Evolutionary conservation across 2,888 invertebrate genomes (phyloP).

Genomic region (Amblyteles armatorius): DNA sequence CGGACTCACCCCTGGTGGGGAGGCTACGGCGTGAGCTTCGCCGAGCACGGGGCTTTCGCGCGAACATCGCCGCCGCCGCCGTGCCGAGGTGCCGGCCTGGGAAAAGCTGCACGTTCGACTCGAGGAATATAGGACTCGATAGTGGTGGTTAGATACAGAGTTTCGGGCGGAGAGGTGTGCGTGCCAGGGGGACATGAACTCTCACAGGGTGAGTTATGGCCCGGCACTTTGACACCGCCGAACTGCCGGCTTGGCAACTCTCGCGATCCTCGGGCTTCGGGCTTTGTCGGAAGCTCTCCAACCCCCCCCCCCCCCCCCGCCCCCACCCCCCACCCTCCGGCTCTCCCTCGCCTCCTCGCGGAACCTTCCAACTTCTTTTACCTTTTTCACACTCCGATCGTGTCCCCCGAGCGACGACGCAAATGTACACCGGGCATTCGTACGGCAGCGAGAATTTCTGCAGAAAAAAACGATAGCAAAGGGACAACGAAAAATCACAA

Average conservation of each 20-base stretch:
- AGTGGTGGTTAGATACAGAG: constrained; percentile 59
- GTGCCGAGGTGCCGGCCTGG: constrained; percentile 8
- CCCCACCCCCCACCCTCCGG: background rate
- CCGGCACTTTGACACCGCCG: constrained; percentile 78
- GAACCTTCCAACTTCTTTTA: background rate
- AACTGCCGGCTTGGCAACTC: constrained; percentile 68
- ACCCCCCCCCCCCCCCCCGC: constrained; percentile 10
- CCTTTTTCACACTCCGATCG: constrained; percentile 13
- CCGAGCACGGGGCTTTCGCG: constrained; percentile 30
- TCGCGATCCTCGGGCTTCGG: constrained; percentile 41
- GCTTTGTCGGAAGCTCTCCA: constrained; percentile 44
- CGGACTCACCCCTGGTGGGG: constrained; percentile 25
- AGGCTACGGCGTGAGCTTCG: constrained; percentile 43
- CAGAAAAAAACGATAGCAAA: background rate
- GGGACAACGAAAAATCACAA: constrained; percentile 42
- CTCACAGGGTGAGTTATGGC: constrained; percentile 78
- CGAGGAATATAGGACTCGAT: constrained; percentile 25
- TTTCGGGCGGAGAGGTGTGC: constrained; percentile 70
- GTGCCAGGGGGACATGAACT: constrained; percentile 80
- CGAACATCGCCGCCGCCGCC: constrained; percentile 20
- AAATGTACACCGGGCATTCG: constrained; percentile 43
- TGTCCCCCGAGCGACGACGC: constrained; percentile 26
- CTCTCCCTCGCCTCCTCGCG: constrained; percentile 22
- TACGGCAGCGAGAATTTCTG: constrained; percentile 4
- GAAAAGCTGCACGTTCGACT: constrained; percentile 47